Conservation (phyloP, 2,888 invertebrate species). For the Proisotoma minuta region DNA sequence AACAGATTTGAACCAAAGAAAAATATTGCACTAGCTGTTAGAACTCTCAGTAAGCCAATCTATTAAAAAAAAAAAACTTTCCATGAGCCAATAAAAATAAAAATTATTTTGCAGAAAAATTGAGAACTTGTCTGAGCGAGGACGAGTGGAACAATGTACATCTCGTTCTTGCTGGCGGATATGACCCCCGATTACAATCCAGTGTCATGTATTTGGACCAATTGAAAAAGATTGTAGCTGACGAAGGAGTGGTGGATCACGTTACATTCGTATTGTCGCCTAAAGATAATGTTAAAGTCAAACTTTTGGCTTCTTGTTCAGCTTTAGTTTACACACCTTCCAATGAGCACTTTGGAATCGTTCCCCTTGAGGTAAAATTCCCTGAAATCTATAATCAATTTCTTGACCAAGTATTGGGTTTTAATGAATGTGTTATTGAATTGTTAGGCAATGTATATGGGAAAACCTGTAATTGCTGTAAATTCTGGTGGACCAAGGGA, state of each 20-base stretch:
- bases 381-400: neutral
- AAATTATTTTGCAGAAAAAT: constrained; percentile 37
- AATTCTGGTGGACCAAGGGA: constrained; percentile 94
- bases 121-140: constrained; percentile 41
- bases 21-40: constrained; percentile 78
- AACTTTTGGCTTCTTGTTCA: constrained; percentile 68
- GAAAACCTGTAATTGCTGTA: constrained; percentile 89
- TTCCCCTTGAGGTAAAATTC: constrained; percentile 79
- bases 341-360: constrained; percentile 98
- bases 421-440: neutral
- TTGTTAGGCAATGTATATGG: constrained; percentile 76
- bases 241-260: constrained; percentile 64
- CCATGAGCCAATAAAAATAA: neutral
- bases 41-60: constrained; percentile 64
- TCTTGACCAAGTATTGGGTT: neutral
- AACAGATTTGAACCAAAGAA: constrained; percentile 98
- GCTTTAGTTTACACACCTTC: constrained; percentile 91
- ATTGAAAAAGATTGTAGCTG: constrained; percentile 62
- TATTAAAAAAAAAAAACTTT: neutral
- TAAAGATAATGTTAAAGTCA: constrained; percentile 75
- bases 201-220: constrained; percentile 81
- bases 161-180: constrained; percentile 92
- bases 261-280: constrained; percentile 83
- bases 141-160: constrained; percentile 62
- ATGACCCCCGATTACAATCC: constrained; percentile 79